Evolutionary conservation across 1,140 invertebrate species (phyloP), one percentile per base, ranked within the genome.

Genomic region (Eupristina koningsbergeri): DNA sequence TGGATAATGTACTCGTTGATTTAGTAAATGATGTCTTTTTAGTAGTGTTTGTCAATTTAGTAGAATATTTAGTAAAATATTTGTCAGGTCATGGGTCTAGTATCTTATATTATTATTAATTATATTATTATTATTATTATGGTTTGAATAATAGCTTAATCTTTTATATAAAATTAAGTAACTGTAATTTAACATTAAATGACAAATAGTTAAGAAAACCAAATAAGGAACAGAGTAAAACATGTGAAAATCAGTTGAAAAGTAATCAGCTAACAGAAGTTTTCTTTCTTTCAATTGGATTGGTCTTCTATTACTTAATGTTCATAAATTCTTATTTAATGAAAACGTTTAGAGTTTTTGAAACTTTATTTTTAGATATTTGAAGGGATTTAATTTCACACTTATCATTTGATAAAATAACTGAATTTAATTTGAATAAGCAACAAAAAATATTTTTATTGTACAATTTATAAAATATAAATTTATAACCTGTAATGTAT

Each of bases 271-370:
- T 9, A 31, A 45, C 29, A 29, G 26, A 58, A 67, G 26, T 45
- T 26, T 79, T 58, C 41, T 45, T 45, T 64, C 17, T 50, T 69
- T n/a, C 1, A 22, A 41, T 41, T 71, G 67, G 36, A 22, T 11
- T 3, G 36, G 9, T 9, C 19, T 71, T 41, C 9, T 11, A 36
- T 41, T 41, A 1, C 8, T 31, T 50, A 77, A 77, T n/a, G 47
- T 61, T 34, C 74, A 76, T 22, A n/a, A n/a, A 77, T 64, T 80
- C 64, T 17, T 53, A 13, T 80, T 80, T 80, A 80, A 80, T 80
- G 45, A 71, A 69, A 80, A 71, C 36, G 8, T 39, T 63, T 58
- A 8, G 2, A 58, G 50, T n/a, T 45, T 19, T 6, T 5, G n/a
- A 74, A 50, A 26, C 7, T 8, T 22, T 47, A 74, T 74, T 74